phyloP scores from a whole-genome alignment of 2,888 invertebrate species.

The Cepaea hortensis region DNA sequence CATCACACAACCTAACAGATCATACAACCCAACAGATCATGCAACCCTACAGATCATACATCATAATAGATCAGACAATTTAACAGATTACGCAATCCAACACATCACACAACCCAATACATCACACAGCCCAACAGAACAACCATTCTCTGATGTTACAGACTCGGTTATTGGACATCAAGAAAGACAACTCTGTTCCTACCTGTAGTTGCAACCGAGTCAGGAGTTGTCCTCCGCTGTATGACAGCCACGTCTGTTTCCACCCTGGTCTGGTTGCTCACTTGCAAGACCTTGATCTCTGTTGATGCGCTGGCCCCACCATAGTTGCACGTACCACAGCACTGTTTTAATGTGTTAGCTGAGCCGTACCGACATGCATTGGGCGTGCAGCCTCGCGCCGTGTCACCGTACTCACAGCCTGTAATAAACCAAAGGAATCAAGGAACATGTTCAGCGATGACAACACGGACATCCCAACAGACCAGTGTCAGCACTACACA shows the following conservation, averaged over 20 bases:
- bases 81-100: no score
- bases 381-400: background rate
- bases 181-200: background rate
- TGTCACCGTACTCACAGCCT: constrained; percentile 13
- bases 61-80: no score
- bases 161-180: no score
- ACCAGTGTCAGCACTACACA: no score
- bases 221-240: background rate
- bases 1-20: no score
- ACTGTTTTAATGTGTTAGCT: background rate
- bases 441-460: background rate
- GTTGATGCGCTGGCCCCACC: background rate
- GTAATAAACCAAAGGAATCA: background rate
- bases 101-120: no score
- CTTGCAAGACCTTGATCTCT: background rate
- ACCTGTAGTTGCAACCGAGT: background rate
- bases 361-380: background rate
- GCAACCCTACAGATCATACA: no score
- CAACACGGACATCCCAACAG: no score
- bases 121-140: no score
- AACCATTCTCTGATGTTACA: no score
- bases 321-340: constrained; percentile 6
- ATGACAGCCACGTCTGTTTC: background rate
- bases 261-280: background rate
- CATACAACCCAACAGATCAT: no score